Evolutionary conservation across 2,113 vertebrate genomes (phyloP), one percentile per base, ranked within the genome.

Genomic region (Ibidorhyncha struthersii): DNA sequence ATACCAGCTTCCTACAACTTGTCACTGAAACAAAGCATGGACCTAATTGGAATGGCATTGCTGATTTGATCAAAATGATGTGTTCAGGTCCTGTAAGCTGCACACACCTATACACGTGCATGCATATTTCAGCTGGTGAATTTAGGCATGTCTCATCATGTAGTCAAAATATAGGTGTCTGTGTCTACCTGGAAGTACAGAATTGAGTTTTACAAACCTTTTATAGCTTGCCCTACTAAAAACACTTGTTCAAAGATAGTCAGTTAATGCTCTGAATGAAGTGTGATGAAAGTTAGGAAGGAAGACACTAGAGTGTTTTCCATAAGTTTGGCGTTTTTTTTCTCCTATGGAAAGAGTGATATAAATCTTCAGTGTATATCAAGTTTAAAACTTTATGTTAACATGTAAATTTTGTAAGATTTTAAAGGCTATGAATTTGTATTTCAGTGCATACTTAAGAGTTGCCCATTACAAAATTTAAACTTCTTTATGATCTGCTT

Each of bases 331-430:
- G 8, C n/a, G n/a, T 32, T 53, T 43, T 49, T 56, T 73, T 5
- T 6, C 13, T 43, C 9, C 9, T 67, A 6, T 8, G 29, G 12
- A 23, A 29, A 23, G 17, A 16, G 0, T 1, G n/a, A 14, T 40
- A 36, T 36, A 69, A 56, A 72, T n/a, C 47, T 56, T 72, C 34
- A 41, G 10, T 23, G 16, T 56, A 17, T 52, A 32, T 82, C 9
- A 38, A 8, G 38, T 59, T 83, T 69, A 73, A 59, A 73, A 70
- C 23, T 36, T 3, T n/a, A 36, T 41, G 22, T 43, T 77, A 52
- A 62, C 49, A 58, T 29, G 16, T 22, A 62, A 90, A 65, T 29
- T 53, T 59, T 1, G 0, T 38, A 45, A 17, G 5, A 65, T 74
- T 80, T 91, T 34, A 27, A 87, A 43, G 10, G 23, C 21, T 47